Evolutionary conservation across 2,113 vertebrate genomes (phyloP), one percentile per base, ranked within the genome.

Genomic region (Cairina moschata): DNA sequence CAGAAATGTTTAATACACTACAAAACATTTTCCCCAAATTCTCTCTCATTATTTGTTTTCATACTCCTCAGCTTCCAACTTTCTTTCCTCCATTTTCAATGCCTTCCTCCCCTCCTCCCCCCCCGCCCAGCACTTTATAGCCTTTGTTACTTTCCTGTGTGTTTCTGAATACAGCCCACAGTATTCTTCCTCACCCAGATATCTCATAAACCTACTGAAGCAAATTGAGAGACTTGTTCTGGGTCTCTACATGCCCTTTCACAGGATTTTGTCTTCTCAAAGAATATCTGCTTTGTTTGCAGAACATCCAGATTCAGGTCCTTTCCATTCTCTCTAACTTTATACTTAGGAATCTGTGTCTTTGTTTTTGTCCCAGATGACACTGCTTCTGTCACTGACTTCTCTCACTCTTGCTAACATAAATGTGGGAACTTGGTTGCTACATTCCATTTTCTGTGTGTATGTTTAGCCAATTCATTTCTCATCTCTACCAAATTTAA

Each of bases 71-170:
- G 5, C 5, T 81, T 65, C 34, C 23, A 85, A 71, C 17, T 36
- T 83, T 23, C 22, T 38, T 25, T 86, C 20, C 5, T 23, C 18
- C 15, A 28, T 67, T 73, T 86, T 67, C 20, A 55, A 1, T 16
- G 7, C 3, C 73, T 6, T 9, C 40, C 40, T 13, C 40, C 40
- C 12, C 38, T 40, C 11, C 38, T 40, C 40, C 11, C 40, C 40
- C 13, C 40, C 40, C 40, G 40, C 40, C 40, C 40, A 60, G 6
- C 4, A 72, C 10, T 56, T 69, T 59, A 50, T 17, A 36, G 6
- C 16, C 13, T 77, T 40, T 3, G 1, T 8, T 23, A 83, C 16
- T 8, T 32, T 54, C 46, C 23, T 26, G n/a, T 1, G 0, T 29
- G 6, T 38, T 80, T 77, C 46, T 86, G 63, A 80, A 77, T 17